phyloP scores from a whole-genome alignment of 2,113 vertebrate species.

The Otolemur garnettii region DNA sequence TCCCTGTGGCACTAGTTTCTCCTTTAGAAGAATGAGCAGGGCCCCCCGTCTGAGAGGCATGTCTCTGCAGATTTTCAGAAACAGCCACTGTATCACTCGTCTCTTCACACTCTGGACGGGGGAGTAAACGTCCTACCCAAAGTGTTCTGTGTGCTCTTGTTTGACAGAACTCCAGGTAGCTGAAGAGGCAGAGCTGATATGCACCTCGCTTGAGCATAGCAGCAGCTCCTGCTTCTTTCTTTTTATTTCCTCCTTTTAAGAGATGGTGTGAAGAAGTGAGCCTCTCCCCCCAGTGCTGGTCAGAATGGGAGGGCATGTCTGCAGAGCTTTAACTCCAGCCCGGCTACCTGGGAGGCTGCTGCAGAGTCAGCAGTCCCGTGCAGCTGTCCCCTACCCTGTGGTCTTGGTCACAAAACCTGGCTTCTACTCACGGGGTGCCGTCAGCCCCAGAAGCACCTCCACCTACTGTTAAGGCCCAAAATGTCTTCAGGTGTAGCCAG shows the following conservation, averaged over 20 bases:
- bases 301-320: background rate
- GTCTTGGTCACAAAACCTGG: fast-evolving
- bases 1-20: background rate
- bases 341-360: fast-evolving
- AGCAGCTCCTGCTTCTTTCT: too few relatives aligned
- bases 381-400: background rate
- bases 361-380: fast-evolving
- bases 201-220: background rate
- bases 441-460: background rate
- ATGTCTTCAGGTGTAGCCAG: background rate
- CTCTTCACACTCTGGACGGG: background rate
- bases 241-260: background rate
- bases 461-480: background rate
- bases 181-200: background rate
- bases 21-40: conserved; percentile 24
- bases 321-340: background rate
- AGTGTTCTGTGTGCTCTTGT: background rate
- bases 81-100: background rate
- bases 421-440: background rate
- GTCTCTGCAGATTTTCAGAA: background rate
- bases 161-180: background rate
- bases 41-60: background rate
- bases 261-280: background rate
- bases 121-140: background rate
- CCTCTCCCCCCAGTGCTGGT: background rate